Evolutionary conservation across 2,113 vertebrate species (phyloP).

Genomic region (Caracal caracal): DNA sequence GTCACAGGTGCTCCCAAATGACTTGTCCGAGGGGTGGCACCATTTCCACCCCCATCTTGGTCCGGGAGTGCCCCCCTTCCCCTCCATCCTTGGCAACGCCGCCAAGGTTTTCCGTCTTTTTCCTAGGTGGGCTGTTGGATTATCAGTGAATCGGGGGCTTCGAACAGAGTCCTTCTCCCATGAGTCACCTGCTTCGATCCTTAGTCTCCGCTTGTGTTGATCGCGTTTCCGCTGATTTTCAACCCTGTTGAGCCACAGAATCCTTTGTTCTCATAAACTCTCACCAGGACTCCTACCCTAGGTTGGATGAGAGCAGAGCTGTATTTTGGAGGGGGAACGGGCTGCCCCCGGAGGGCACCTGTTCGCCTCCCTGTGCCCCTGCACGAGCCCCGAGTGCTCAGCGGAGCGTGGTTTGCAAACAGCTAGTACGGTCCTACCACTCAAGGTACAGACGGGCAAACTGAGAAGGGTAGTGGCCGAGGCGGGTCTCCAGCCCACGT

Average conservation of each 20-base stretch:
- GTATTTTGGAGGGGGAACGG: neutral
- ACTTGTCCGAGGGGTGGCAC: neutral
- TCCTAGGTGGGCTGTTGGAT: neutral
- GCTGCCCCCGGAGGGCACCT: neutral
- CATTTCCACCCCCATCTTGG: neutral
- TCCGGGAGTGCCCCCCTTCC: neutral
- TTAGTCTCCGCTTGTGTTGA: fast-evolving
- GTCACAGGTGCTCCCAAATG: neutral
- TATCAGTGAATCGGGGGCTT: neutral
- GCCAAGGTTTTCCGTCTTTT: neutral
- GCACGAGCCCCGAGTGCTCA: neutral
- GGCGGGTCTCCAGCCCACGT: neutral
- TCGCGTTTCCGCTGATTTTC: neutral
- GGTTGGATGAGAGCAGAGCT: neutral
- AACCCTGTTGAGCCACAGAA: neutral
- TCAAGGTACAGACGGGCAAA: neutral
- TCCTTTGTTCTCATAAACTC: neutral
- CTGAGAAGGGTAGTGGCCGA: neutral
- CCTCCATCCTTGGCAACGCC: neutral
- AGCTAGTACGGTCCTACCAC: neutral
- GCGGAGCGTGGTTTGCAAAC: neutral
- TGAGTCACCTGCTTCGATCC: neutral
- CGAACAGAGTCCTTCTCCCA: neutral
- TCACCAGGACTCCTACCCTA: neutral
- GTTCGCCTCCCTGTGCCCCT: neutral